phyloP scores from a whole-genome alignment of 2,113 vertebrate species.

The Eidolon helvum region DNA sequence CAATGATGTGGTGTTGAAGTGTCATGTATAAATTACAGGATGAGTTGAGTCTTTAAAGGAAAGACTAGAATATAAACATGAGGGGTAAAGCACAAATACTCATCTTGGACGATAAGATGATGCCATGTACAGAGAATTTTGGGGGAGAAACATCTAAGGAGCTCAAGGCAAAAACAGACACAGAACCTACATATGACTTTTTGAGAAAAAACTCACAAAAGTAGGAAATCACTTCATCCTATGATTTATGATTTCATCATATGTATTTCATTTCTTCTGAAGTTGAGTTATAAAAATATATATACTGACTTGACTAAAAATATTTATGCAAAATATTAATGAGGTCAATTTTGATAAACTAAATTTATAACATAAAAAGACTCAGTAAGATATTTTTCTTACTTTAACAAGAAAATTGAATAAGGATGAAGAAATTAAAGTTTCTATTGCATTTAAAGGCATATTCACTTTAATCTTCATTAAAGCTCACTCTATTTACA shows the following conservation, averaged over 20 bases:
- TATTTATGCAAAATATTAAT: background rate
- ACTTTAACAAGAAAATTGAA: background rate
- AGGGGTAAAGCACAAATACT: background rate
- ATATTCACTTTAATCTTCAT: background rate
- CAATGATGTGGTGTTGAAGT: background rate
- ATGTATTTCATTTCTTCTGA: background rate
- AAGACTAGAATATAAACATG: background rate
- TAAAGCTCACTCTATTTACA: background rate
- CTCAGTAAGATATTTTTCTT: background rate
- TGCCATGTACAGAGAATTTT: background rate
- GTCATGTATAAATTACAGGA: background rate
- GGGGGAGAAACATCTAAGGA: background rate
- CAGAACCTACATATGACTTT: background rate
- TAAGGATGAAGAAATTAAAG: background rate
- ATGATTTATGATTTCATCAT: background rate
- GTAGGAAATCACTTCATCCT: background rate
- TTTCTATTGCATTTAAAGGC: background rate
- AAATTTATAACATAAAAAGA: background rate
- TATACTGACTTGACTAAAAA: background rate
- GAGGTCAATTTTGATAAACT: background rate
- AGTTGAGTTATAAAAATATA: background rate
- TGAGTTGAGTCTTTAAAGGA: background rate
- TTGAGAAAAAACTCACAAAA: background rate
- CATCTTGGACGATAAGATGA: background rate
- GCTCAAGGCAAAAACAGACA: background rate